phyloP scores from a whole-genome alignment of 2,113 vertebrate genomes.

The Maylandia zebra region DNA sequence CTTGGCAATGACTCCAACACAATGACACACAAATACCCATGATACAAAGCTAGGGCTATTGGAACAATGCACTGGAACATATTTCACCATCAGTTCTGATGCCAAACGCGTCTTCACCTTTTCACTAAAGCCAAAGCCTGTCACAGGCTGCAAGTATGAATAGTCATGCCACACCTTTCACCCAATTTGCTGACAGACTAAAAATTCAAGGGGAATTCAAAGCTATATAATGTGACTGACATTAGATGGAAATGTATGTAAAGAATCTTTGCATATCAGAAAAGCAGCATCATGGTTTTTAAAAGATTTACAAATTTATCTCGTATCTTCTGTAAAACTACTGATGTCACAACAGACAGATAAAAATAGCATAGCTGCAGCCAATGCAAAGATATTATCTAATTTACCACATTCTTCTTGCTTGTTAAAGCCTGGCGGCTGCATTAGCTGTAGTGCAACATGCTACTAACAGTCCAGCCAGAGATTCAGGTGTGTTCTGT shows the following conservation, averaged over 20 bases:
- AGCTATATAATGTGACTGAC: not conserved
- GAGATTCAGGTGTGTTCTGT: not conserved
- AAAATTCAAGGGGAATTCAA: not conserved
- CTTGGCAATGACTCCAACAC: not conserved
- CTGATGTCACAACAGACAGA: not conserved
- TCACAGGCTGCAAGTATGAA: not conserved
- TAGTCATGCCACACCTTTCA: not conserved
- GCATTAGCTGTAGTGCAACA: not conserved
- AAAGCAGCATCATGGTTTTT: not conserved
- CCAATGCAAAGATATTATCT: not conserved
- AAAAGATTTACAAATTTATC: not conserved
- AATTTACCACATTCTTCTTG: not conserved
- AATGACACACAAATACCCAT: not conserved
- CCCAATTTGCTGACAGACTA: slow-evolving; percentile 4
- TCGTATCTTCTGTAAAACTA: not conserved
- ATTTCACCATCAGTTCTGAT: not conserved
- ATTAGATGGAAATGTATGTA: not conserved
- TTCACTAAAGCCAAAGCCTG: not conserved
- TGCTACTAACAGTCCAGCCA: not conserved
- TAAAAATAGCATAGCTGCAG: not conserved
- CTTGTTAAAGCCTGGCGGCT: not conserved
- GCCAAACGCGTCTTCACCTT: not conserved
- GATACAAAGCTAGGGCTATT: not conserved
- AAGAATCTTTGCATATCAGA: not conserved
- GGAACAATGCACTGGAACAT: not conserved